Percentiles rank a stretch among this genome's conserved stretches.
phyloP scores from a whole-genome alignment of 2,797 vertebrate genomes.

The Furcifer pardalis region DNA sequence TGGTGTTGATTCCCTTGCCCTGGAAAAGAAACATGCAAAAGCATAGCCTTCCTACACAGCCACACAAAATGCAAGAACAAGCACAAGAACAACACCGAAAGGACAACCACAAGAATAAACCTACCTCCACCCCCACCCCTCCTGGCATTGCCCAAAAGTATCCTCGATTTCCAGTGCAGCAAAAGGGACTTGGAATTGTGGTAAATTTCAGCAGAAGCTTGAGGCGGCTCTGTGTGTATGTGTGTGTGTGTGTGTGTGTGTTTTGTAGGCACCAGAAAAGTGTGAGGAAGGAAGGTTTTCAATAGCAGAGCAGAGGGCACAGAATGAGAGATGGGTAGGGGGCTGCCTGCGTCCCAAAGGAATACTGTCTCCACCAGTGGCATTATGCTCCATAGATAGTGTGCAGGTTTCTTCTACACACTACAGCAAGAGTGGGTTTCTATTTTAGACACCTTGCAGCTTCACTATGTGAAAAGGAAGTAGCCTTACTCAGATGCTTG shows the following conservation, averaged over 20 bases:
- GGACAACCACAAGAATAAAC: background rate
- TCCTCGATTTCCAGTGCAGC: constrained; percentile 27
- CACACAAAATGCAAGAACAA: background rate
- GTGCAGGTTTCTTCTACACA: constrained; percentile 13
- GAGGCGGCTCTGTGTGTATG: too few relatives aligned
- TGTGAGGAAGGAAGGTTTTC: background rate
- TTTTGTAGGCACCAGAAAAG: constrained; percentile 21
- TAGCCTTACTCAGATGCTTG: background rate
- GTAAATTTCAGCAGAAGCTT: background rate
- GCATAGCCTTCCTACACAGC: background rate
- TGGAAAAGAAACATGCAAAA: constrained; percentile 7
- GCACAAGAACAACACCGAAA: background rate
- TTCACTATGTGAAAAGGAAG: too few relatives aligned
- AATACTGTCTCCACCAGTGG: constrained; percentile 18
- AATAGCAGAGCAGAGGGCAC: background rate
- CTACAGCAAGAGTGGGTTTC: background rate
- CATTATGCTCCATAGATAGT: background rate
- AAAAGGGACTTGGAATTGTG: constrained; percentile 13
- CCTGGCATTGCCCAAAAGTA: constrained; percentile 21
- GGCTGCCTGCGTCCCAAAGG: constrained; percentile 33
- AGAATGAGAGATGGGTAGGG: background rate
- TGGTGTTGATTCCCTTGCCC: constrained; percentile 10
- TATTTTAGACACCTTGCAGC: background rate
- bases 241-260: too few relatives aligned
- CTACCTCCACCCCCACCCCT: background rate